Percentiles rank a stretch among this genome's conserved stretches.
phyloP scores from a whole-genome alignment of 2,888 invertebrate species.

The Axea sp. region DNA sequence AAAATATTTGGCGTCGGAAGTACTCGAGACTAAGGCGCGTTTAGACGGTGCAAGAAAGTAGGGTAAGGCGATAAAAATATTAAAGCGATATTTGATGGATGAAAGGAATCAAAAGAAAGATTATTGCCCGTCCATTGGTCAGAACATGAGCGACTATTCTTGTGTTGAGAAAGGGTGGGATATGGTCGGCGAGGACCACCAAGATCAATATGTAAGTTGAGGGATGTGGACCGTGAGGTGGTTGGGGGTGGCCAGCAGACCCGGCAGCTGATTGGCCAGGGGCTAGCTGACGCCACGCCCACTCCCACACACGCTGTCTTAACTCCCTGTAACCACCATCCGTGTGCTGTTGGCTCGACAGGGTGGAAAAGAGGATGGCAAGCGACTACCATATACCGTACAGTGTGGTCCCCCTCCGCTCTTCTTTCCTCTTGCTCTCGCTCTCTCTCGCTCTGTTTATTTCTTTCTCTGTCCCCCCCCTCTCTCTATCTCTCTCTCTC shows the following conservation, averaged over 20 bases:
- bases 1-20: conserved; percentile 3
- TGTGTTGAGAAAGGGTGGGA: conserved; percentile 49
- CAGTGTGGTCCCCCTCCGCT: conserved; percentile 21
- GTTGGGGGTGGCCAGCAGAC: conserved; percentile 78
- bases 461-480: too few species aligned
- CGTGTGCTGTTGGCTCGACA: conserved; percentile 62
- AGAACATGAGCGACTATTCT: conserved; percentile 43
- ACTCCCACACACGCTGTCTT: conserved; percentile 80
- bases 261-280: conserved; percentile 78
- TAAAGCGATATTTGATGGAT: conserved; percentile 34
- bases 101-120: conserved; percentile 35
- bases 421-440: conserved; percentile 1
- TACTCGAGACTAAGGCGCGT: conserved; percentile 2
- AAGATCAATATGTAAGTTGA: conserved; percentile 80
- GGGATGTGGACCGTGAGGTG: conserved; percentile 77
- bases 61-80: conserved; percentile 36
- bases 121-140: conserved; percentile 58
- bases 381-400: conserved; percentile 62
- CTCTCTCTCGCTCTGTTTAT: conserved; percentile 44
- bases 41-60: conserved; percentile 15
- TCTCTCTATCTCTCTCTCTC: neutral
- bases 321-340: conserved; percentile 73
- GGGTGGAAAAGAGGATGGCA: conserved; percentile 64
- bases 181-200: conserved; percentile 76
- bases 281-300: conserved; percentile 78